Conservation (phyloP, 2,888 invertebrate genomes). For the Eubasilissa splendida region DNA sequence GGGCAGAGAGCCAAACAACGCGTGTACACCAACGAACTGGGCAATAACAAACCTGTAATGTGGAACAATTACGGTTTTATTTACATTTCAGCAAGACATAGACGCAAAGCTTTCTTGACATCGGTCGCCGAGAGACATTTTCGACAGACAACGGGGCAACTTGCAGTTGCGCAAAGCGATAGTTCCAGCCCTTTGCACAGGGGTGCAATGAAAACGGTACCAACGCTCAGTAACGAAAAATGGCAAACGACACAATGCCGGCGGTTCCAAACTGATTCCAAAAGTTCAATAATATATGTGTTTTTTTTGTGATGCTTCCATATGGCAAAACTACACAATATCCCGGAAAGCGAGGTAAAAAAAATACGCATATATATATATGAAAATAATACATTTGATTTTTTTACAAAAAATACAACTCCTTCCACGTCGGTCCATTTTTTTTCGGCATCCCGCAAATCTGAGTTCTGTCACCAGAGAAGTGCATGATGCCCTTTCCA, state of each 20-base stretch:
- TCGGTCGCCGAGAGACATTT: constrained; percentile 41
- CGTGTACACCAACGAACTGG: neutral
- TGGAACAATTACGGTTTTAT: constrained; percentile 18
- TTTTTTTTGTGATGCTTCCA: no score
- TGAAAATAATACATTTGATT: no score
- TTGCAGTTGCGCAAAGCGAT: constrained; percentile 41
- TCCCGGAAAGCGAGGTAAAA: no score
- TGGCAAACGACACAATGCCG: constrained; percentile 12
- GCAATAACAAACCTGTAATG: constrained; percentile 4
- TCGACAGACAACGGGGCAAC: constrained; percentile 29
- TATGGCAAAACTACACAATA: no score
- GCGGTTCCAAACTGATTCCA: neutral
- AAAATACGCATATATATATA: no score
- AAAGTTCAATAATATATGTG: neutral
- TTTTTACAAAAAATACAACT: no score
- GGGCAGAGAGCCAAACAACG: neutral
- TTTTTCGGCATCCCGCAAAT: no score
- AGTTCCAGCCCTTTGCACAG: constrained; percentile 20
- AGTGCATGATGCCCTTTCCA: no score
- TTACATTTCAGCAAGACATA: constrained; percentile 28
- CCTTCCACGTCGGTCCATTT: no score
- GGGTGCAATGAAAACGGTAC: constrained; percentile 17
- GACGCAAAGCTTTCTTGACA: neutral
- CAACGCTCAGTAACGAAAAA: constrained; percentile 16
- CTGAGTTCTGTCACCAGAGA: no score